phyloP scores from a whole-genome alignment of 1,140 invertebrate species.

The Drosophila gunungcola region DNA sequence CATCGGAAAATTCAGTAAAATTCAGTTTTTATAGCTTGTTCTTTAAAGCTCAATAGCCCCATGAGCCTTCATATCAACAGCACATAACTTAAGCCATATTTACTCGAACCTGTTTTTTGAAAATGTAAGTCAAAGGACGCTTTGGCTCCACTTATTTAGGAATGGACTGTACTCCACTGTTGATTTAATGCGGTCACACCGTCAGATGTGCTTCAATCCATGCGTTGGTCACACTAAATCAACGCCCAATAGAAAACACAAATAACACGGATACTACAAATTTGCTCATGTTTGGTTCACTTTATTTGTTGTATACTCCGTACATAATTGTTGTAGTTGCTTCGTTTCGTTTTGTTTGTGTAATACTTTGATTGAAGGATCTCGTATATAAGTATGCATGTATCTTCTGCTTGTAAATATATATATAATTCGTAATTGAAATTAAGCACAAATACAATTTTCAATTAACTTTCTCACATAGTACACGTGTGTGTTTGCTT shows the following conservation, averaged over 20 bases:
- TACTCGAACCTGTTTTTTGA: too few species aligned
- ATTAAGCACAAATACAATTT: constrained; percentile 61
- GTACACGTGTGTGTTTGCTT: constrained; percentile 6
- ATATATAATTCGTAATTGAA: constrained; percentile 49
- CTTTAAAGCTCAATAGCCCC: too few species aligned
- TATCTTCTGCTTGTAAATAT: constrained; percentile 31
- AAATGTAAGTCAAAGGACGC: too few species aligned
- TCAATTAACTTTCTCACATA: constrained; percentile 26
- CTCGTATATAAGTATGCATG: constrained; percentile 65
- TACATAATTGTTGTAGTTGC: constrained; percentile 48
- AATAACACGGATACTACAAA: neutral
- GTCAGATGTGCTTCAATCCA: neutral
- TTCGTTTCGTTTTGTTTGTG: constrained; percentile 45
- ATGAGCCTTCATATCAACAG: too few species aligned
- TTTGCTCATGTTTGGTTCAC: constrained; percentile 69
- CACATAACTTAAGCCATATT: too few species aligned
- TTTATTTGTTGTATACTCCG: constrained; percentile 66
- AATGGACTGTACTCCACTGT: neutral
- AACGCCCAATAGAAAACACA: neutral
- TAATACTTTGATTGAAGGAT: constrained; percentile 84
- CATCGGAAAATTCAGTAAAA: too few species aligned
- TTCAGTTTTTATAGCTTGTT: too few species aligned
- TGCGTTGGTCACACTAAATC: neutral
- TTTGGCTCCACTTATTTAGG: too few species aligned
- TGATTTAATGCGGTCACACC: neutral